These are phyloP conservation scores for Meandrina meandrites DNA, from an alignment of 92 coral and sea anemone genomes.

Conservation along the genomic window DNA sequence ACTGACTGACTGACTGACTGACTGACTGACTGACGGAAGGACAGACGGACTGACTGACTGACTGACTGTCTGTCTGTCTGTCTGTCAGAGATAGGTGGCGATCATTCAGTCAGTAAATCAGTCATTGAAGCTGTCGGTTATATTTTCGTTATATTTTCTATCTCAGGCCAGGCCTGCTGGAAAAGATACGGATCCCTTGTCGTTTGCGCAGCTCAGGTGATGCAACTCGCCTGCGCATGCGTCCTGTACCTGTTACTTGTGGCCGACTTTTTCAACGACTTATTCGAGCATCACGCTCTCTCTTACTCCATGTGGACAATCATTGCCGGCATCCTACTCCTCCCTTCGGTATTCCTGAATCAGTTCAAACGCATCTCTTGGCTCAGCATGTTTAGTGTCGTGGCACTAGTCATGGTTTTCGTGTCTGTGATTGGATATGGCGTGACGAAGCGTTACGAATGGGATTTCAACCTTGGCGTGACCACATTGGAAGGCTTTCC, in stretches of 20 bases:
- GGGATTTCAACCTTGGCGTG: constrained; percentile 92
- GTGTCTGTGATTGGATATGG: constrained; percentile 88
- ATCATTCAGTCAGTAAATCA: neutral
- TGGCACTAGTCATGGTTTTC: constrained; percentile 86
- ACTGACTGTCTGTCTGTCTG: too few species aligned
- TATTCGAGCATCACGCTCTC: constrained; percentile 76
- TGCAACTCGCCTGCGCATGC: constrained; percentile 97
- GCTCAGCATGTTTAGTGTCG: constrained; percentile 99
- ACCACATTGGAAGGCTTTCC: constrained; percentile 90
- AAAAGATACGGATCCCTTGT: constrained; percentile 73
- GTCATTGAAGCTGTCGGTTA: neutral
- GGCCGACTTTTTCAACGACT: constrained; percentile 96
- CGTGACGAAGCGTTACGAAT: constrained; percentile 76
- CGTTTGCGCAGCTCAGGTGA: constrained; percentile 86
- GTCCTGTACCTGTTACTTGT: constrained; percentile 94
- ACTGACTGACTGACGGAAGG: neutral
- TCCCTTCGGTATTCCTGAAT: constrained; percentile 91
- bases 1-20: too few species aligned
- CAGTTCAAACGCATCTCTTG: constrained; percentile 91
- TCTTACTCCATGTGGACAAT: constrained; percentile 83
- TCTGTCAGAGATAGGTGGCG: too few species aligned
- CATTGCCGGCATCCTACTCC: constrained; percentile 83
- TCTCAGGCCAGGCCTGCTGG: constrained; percentile 94
- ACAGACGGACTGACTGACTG: too few species aligned
- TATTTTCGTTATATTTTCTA: neutral